Evolutionary conservation across 2,797 vertebrate species (phyloP), one percentile per base, ranked within the genome.

Genomic region (Geotrypetes seraphini): DNA sequence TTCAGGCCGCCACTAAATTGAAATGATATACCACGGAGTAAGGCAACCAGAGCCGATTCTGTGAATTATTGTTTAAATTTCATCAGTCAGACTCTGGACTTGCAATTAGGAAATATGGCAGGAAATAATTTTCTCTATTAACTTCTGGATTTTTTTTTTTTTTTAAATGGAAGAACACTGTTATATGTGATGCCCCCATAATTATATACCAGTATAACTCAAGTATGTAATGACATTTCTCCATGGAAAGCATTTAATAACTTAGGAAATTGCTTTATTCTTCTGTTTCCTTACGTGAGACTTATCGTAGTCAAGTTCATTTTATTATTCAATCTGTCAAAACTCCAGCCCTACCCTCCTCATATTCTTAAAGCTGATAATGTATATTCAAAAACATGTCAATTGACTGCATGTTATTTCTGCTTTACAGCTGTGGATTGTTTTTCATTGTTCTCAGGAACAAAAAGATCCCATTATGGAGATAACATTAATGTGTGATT

Each of bases 161-260:
- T 47, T n/a, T n/a, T n/a, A n/a, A n/a, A 66, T 61, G 44, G 45
- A 57, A 53, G 71, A 57, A 59, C 49, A 32, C 61, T 59, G 50
- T 66, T 69, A 67, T 63, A 73, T 69, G 63, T 60, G 34, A 67
- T 50, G 50, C 56, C 74, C 43, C 57, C 53, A 55, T 63, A 73
- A 78, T 78, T 78, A 73, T 53, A 67, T 59, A 62, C 50, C 27
- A 50, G 22, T 64, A 62, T 66, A 74, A 72, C 65, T 74, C 58
- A 52, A 79, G 67, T 63, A 75, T 59, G 48, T 78, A 74, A 74
- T 74, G 62, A 73, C 66, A 71, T 78, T 75, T 73, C 53, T 64
- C 47, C 65, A 60, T 64, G 69, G 70, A 73, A 72, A 66, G 48
- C 67, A 71, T 71, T 78, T 75, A 73, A 73, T 75, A 73, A 65